A percentile compares a stretch with the other conserved stretches of the same genome.
Evolutionary conservation across 2,888 invertebrate species (phyloP).

Genomic region (Stenoptilia bipunctidactyla): DNA sequence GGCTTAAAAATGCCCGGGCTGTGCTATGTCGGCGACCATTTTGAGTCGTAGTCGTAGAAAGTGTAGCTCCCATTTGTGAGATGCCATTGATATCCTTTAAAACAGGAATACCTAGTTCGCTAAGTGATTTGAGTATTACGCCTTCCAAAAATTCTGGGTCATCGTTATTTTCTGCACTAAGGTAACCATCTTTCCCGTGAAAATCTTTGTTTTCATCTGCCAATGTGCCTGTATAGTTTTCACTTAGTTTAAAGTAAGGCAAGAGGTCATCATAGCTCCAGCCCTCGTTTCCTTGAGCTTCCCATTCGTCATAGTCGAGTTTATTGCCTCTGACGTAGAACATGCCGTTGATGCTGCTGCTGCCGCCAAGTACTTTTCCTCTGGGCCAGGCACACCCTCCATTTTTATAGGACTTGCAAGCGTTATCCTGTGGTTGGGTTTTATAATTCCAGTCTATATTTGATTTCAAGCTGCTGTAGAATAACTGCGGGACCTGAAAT

Average conservation of each 20-base stretch:
- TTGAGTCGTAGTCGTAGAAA: slow-evolving; percentile 48
- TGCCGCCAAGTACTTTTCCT: slow-evolving; percentile 74
- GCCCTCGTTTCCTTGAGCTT: slow-evolving; percentile 55
- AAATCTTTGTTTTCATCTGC: slow-evolving; percentile 25
- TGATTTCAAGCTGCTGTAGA: slow-evolving; percentile 31
- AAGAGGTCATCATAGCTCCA: slow-evolving; percentile 71
- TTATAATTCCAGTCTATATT: slow-evolving; percentile 69
- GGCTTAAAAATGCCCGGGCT: slow-evolving; percentile 62
- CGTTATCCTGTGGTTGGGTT: slow-evolving; percentile 49
- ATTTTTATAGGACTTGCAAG: slow-evolving; percentile 43
- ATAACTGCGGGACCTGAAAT: slow-evolving; percentile 29
- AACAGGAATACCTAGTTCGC: slow-evolving; percentile 47
- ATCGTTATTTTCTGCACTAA: slow-evolving; percentile 37
- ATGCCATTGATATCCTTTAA: slow-evolving; percentile 45
- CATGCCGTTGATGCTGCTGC: slow-evolving; percentile 71
- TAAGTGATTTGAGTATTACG: slow-evolving; percentile 37
- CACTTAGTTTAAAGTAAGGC: slow-evolving; percentile 62
- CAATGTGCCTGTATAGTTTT: slow-evolving; percentile 33
- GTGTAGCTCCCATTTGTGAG: slow-evolving; percentile 57
- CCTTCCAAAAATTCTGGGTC: slow-evolving; percentile 25
- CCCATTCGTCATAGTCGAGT: slow-evolving; percentile 69
- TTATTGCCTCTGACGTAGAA: slow-evolving; percentile 69
- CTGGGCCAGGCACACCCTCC: slow-evolving; percentile 67
- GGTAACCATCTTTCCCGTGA: slow-evolving; percentile 44
- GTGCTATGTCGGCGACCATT: slow-evolving; percentile 60